Base-by-base conservation (phyloP, 2,888 invertebrate species). In the Leucophora obtusa region DNA sequence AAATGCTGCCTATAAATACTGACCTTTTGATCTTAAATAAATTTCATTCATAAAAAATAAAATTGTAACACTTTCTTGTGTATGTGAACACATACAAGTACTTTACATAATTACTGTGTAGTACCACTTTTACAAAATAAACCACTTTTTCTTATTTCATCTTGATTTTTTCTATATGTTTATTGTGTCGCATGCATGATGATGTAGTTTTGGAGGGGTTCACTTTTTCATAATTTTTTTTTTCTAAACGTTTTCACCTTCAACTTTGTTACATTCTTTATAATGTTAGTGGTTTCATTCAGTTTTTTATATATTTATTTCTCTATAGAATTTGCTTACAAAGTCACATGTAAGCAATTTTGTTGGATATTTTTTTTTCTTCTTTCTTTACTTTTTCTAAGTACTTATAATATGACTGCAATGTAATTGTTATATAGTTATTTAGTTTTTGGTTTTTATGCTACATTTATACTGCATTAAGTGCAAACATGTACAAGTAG, bases 101-200 rank as follows among this genome's bases (percentile, higher is more conserved):
- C 74, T 74, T 74, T 76, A 59, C 65, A 70, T 76, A 76, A 76
- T 76, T 76, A 76, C 69, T 70, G 76, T 70, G 63, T 70, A 76
- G 76, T 59, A 50, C 51, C 63, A 76, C 76, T 59, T 60, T 63
- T 59, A 70, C 59, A 58, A 63, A 10, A 70, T 43, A 69, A 70
- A 76, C 17, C 17, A 60, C 54, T 51, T 21, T 38, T 71, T 50
- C n/a, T 53, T 14, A 38, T 3, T 14, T 14, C 38, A 38, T 38
- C 38, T 38, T 38, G 38, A 11, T 38, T 47, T 38, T 38, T 6
- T 38, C 1, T 11, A 38, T 38, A 11, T 11, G n/a, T 5, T n/a
- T 24, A 38, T 3, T 24, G 10, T 54, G 21, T 66, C 38, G 35
- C 21, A 54, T 15, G 38, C n/a, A n/a, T 51, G 65, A 38, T 51